Evolutionary conservation across 1,140 invertebrate genomes (phyloP).

Genomic region (Thereuonema tuberculata): DNA sequence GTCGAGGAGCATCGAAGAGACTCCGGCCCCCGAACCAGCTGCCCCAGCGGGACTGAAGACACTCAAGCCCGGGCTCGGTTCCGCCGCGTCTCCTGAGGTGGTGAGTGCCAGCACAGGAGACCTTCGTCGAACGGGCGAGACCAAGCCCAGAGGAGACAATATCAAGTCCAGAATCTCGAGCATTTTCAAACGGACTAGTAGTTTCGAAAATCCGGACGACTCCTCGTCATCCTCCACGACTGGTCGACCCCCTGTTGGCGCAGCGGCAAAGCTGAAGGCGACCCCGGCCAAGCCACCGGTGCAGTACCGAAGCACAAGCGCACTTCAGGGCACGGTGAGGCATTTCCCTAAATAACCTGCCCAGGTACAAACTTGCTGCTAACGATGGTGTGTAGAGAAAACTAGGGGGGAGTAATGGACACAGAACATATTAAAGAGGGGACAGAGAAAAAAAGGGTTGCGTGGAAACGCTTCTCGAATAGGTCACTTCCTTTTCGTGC

Average conservation of each 20-base stretch:
- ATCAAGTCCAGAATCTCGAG: conserved; percentile 6
- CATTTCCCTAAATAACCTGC: not conserved
- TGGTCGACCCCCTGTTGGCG: too few species aligned
- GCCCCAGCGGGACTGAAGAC: conserved; percentile 24
- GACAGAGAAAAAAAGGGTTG: too few species aligned
- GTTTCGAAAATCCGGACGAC: not conserved
- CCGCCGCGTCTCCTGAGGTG: not conserved
- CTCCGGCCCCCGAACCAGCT: conserved; percentile 22
- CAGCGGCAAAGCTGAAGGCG: not conserved
- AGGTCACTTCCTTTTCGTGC: not conserved
- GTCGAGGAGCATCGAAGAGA: conserved; percentile 56
- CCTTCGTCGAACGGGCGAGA: not conserved
- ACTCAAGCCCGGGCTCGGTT: conserved; percentile 7
- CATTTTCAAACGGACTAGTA: conserved; percentile 4
- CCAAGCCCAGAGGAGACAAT: not conserved
- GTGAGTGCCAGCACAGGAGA: too few species aligned
- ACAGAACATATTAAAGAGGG: too few species aligned
- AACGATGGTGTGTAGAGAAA: not conserved
- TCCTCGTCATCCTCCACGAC: not conserved
- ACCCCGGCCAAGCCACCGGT: not conserved
- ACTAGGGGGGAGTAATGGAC: too few species aligned
- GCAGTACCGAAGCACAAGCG: not conserved
- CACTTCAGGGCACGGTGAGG: conserved; percentile 3
- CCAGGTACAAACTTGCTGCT: not conserved
- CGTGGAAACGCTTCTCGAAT: not conserved